These are phyloP conservation scores for Allacma fusca DNA, from an alignment of 2,888 invertebrate species.

Conservation along the genomic window DNA sequence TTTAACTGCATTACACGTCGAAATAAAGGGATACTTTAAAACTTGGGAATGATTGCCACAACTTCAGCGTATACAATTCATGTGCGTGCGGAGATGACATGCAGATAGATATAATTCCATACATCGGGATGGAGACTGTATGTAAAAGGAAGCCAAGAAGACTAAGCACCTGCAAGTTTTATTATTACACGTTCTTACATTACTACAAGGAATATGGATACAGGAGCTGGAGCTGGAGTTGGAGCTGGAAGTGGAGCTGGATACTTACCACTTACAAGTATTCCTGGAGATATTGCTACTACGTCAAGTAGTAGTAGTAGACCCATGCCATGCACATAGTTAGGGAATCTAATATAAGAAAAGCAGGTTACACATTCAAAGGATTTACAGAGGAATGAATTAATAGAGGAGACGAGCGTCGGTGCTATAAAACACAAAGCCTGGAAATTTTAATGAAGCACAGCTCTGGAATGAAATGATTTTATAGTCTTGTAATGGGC, in stretches of 20 bases:
- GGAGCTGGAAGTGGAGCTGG: too few species aligned
- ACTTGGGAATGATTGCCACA: constrained; percentile 6
- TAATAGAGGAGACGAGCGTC: constrained; percentile 19
- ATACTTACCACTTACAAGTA: too few species aligned
- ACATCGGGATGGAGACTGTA: too few species aligned
- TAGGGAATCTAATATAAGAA: neutral
- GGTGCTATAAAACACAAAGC: constrained; percentile 43
- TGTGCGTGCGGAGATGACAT: too few species aligned
- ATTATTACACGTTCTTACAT: too few species aligned
- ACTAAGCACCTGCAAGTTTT: too few species aligned
- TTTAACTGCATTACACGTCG: neutral
- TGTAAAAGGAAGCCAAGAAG: too few species aligned
- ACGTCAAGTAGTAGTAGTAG: too few species aligned
- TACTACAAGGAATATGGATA: too few species aligned
- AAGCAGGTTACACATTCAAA: constrained; percentile 7
- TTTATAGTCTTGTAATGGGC: constrained; percentile 47
- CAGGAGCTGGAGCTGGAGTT: too few species aligned
- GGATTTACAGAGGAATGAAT: constrained; percentile 18
- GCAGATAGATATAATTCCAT: too few species aligned
- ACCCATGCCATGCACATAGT: neutral
- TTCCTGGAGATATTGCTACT: too few species aligned
- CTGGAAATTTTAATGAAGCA: constrained; percentile 48
- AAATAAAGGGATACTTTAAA: constrained; percentile 5
- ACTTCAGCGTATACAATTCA: neutral
- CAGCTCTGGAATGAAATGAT: constrained; percentile 46